Base-by-base conservation (phyloP, 1,140 invertebrate genomes). In the Coboldia fuscipes region DNA sequence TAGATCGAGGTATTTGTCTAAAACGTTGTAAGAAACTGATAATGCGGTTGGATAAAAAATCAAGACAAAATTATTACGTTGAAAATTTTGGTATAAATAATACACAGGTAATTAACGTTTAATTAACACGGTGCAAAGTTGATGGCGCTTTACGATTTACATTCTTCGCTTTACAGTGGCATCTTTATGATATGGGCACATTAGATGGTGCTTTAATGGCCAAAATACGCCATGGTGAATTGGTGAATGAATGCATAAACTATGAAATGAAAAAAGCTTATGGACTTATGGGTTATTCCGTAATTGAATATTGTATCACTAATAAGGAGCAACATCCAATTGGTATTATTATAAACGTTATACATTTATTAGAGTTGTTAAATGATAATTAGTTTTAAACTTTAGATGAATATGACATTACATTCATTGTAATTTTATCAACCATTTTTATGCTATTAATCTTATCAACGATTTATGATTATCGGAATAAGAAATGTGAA, bases 1-100 rank as follows among this genome's bases (percentile, higher is more conserved):
- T 66, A 15, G 58, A 64, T 17, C 43, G 60, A 42, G 64, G 55
- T 3, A 44, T 65, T 0, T 67, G 64, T 40, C 39, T 65, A 5
- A 51, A 51, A 19, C 39, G 26, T n/a, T 54, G 51, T 21, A 41
- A 39, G 18, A 17, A 33, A 5, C 9, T 17, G 6, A 23, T 48
- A 0, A 33, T 35, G 5, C 7, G 34, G 0, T 26, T 39, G 2
- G 20, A 30, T 28, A 27, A 30, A 2, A 33, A 37, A 12, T 26
- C 37, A 18, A 16, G 38, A 6, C 39, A 45, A 15, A 30, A 41
- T 10, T 27, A 27, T 1, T 38, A 42, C 14, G 40, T 37, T 16
- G 38, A 36, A 1, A 33, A 30, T 5, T 42, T 42, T 5, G 9
- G 21, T 14, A n/a, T n/a, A n/a, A 30, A 36, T 9, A 42, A 53